Base-by-base conservation (phyloP, 2,113 vertebrate genomes). In the Pygoscelis adeliae region DNA sequence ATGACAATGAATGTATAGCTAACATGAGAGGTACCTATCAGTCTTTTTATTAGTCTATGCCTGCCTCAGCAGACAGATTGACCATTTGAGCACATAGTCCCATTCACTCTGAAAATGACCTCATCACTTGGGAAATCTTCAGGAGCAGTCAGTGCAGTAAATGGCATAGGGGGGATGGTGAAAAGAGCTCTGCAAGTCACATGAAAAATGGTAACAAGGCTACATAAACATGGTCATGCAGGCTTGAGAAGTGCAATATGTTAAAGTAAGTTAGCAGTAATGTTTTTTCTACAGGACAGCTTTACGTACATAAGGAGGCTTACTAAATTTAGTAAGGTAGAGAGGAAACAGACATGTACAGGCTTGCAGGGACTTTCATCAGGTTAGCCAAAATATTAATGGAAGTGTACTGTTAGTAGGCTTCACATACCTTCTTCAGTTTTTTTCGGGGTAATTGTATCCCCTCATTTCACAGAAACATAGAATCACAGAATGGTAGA, bases 301-400 rank as follows among this genome's bases (percentile, higher is more conserved):
- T 98, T 98, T 96, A 96, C 89, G 86, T 89, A 58, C 81, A 66
- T 38, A 76, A 40, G 10, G 49, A 97, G 56, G 38, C 2, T 59
- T 94, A 89, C 91, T 91, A 96, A 92, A 97, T 96, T 81, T 72
- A 72, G 47, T 34, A 88, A 92, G 53, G 67, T 44, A 91, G 71
- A 96, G 79, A 93, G 56, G 62, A 97, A 95, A 59, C 46, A 56
- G 15, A 74, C 46, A 74, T 38, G 23, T 36, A 44, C 23, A 82
- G 53, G 23, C 44, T 92, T 96, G 55, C 36, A 95, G 93, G 82
- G 47, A 32, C 36, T 95, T 96, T 72, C 73, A 66, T 93, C 32
- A 12, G 19, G 55, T 96, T 96, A 95, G 78, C 92, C 22, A 91
- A 96, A 93, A 90, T 93, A 81, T 85, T 94, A 97, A 95, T 90